These are phyloP conservation scores for Phoxinus phoxinus DNA, from an alignment of 2,113 vertebrate genomes.

Conservation along the genomic window DNA sequence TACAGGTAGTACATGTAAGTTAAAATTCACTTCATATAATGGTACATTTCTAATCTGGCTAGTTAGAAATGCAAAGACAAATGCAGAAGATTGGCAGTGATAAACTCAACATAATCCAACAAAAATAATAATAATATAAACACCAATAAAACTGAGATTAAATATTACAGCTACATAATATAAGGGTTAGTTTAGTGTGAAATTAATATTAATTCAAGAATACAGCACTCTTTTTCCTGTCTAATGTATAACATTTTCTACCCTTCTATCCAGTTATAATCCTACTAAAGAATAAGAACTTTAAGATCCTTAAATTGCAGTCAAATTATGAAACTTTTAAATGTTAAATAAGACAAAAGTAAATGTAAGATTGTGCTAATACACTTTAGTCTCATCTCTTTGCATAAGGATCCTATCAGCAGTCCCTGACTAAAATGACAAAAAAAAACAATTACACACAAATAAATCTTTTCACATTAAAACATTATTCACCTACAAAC, in stretches of 20 bases:
- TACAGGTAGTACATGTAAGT: background rate
- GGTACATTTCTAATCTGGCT: slow-evolving; percentile 28
- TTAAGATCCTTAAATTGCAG: slow-evolving; percentile 14
- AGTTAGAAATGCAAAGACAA: slow-evolving; percentile 31
- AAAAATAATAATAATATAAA: slow-evolving; percentile 49
- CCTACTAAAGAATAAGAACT: background rate
- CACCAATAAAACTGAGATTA: slow-evolving; percentile 43
- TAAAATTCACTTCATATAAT: slow-evolving; percentile 21
- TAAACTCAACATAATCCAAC: slow-evolving; percentile 47
- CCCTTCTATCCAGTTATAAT: slow-evolving; percentile 1
- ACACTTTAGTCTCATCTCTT: background rate
- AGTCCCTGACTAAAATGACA: slow-evolving; percentile 21
- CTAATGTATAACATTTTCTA: slow-evolving; percentile 40
- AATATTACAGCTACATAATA: slow-evolving; percentile 60
- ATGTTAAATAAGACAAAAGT: background rate
- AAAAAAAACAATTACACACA: background rate
- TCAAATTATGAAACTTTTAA: background rate
- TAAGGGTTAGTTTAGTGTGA: slow-evolving; percentile 68
- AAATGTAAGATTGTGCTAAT: background rate
- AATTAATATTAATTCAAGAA: slow-evolving; percentile 60
- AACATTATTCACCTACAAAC: background rate
- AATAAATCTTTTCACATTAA: background rate
- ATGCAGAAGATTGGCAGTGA: slow-evolving; percentile 74
- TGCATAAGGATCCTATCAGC: slow-evolving; percentile 1
- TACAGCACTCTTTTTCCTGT: slow-evolving; percentile 38